Conservation (phyloP, 2,888 invertebrate genomes). For the Latheticus oryzae region DNA sequence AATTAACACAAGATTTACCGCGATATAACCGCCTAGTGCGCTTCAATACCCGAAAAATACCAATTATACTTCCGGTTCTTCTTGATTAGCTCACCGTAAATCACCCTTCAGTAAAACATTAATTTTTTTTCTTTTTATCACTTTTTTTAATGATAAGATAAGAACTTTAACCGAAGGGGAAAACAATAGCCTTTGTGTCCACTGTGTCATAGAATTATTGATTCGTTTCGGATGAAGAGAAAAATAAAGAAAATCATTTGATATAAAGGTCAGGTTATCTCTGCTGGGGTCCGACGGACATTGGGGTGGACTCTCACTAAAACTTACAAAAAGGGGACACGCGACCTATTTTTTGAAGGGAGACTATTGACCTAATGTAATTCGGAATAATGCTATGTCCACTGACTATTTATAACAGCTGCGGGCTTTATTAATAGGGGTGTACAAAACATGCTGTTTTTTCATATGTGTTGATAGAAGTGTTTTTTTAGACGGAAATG, state of each 20-base stretch:
- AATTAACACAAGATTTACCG: constrained; percentile 54
- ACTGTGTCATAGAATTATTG: constrained; percentile 34
- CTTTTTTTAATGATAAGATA: constrained; percentile 30
- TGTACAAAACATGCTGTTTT: constrained; percentile 48
- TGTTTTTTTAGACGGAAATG: constrained; percentile 2
- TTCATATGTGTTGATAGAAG: background rate
- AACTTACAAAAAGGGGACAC: constrained; percentile 65
- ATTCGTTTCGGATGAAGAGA: constrained; percentile 19
- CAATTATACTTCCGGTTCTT: constrained; percentile 28
- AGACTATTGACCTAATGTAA: constrained; percentile 60
- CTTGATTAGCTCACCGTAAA: constrained; percentile 19
- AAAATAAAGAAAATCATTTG: constrained; percentile 24
- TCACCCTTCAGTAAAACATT: constrained; percentile 17
- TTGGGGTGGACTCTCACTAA: constrained; percentile 62
- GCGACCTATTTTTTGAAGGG: constrained; percentile 59
- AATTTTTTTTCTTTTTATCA: constrained; percentile 23
- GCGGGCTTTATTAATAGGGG: constrained; percentile 48
- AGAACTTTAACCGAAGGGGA: constrained; percentile 14
- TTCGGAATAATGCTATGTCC: constrained; percentile 61
- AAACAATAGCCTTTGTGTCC: constrained; percentile 33
- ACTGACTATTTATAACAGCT: constrained; percentile 55
- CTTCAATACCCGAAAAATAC: constrained; percentile 43
- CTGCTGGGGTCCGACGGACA: constrained; percentile 59
- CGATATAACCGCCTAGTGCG: constrained; percentile 49
- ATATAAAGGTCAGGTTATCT: constrained; percentile 37